A percentile compares a stretch with the other conserved stretches of the same genome.
These are phyloP conservation scores for Euura lappo DNA, from an alignment of 1,140 invertebrate species.

Conservation along the genomic window DNA sequence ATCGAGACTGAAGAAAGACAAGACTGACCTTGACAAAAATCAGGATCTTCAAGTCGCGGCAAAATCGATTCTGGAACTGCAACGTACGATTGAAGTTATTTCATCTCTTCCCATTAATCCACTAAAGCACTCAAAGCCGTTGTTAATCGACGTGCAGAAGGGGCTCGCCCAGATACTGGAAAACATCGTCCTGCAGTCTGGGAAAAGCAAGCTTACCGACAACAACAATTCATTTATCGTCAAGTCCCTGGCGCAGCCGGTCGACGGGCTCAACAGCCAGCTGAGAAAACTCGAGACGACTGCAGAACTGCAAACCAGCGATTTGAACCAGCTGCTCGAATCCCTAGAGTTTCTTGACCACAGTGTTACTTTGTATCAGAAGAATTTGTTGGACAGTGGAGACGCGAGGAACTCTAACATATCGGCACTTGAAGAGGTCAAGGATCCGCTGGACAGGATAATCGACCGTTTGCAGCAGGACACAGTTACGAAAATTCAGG, in stretches of 20 bases:
- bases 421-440: slow-evolving; percentile 5
- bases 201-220: background rate
- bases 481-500: slow-evolving; percentile 5
- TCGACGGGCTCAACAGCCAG: background rate
- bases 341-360: slow-evolving; percentile 4
- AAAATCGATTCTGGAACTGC: slow-evolving; percentile 8
- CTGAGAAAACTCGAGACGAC: slow-evolving; percentile 2
- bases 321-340: slow-evolving; percentile 7
- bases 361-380: background rate
- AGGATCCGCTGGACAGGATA: slow-evolving; percentile 9
- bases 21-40: slow-evolving; percentile 5
- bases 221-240: slow-evolving; percentile 5
- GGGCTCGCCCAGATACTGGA: slow-evolving; percentile 6
- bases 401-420: slow-evolving; percentile 10
- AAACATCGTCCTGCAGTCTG: background rate
- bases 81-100: slow-evolving; percentile 7
- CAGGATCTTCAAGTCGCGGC: slow-evolving; percentile 4
- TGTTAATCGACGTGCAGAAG: slow-evolving; percentile 1
- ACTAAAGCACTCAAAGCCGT: slow-evolving; percentile 6
- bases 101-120: slow-evolving; percentile 2
- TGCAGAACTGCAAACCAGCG: background rate
- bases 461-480: slow-evolving; percentile 7
- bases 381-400: background rate
- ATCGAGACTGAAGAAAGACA: slow-evolving; percentile 7
- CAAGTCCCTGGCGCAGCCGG: slow-evolving; percentile 1